These are phyloP conservation scores for Antechinus stuartii DNA, from an alignment of 2,113 vertebrate genomes.

Conservation along the genomic window DNA sequence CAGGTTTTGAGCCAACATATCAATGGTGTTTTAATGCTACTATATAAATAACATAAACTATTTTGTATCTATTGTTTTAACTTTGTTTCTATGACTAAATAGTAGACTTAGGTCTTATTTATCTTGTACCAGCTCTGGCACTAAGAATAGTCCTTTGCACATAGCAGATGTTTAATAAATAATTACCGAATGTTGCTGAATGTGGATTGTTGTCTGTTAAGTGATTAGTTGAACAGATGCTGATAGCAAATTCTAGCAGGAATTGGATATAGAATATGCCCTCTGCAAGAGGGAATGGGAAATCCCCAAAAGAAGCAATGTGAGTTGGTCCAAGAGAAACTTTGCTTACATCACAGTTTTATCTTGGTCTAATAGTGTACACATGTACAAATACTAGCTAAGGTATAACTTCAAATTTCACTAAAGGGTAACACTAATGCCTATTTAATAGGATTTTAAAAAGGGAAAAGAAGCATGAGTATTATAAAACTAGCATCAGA, in stretches of 20 bases:
- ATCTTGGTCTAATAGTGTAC: neutral
- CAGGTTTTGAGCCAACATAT: neutral
- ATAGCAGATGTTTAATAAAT: neutral
- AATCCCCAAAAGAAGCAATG: neutral
- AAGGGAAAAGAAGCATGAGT: neutral
- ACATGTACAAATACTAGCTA: neutral
- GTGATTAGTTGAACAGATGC: neutral
- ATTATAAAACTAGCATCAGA: neutral
- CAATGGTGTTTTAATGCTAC: neutral
- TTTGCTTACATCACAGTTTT: neutral
- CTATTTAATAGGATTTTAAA: slow-evolving; percentile 1
- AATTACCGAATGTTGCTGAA: neutral
- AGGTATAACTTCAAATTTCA: neutral
- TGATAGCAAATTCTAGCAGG: neutral
- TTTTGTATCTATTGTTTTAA: neutral
- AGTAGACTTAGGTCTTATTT: neutral
- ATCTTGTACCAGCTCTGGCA: neutral
- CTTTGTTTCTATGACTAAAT: neutral
- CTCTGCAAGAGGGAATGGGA: neutral
- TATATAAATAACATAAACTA: neutral
- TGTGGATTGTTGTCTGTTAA: neutral
- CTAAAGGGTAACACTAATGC: neutral
- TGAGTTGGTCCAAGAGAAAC: neutral
- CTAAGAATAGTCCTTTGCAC: neutral
- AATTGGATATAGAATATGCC: neutral